Percentiles rank a stretch among this genome's conserved stretches.
Evolutionary conservation across 2,888 invertebrate species (phyloP).

Genomic region (Acheta domesticus): DNA sequence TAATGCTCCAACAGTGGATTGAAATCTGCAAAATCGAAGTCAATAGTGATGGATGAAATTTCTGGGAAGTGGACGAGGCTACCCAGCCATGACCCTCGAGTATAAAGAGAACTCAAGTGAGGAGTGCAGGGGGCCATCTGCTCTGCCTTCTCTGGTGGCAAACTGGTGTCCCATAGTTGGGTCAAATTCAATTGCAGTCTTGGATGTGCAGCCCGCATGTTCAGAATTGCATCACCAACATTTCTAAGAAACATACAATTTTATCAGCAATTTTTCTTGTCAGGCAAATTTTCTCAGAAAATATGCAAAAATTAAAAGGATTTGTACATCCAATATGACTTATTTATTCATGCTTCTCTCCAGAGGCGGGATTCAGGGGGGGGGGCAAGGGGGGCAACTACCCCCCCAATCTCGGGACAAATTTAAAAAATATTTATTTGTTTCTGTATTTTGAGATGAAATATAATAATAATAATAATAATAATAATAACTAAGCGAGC

Average conservation of each 20-base stretch:
- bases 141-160: slow-evolving; percentile 40
- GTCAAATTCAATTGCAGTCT: slow-evolving; percentile 39
- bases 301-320: no score
- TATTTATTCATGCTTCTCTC: no score
- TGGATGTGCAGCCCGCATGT: slow-evolving; percentile 37
- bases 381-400: no score
- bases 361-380: no score
- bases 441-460: no score
- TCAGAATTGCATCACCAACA: slow-evolving; percentile 43
- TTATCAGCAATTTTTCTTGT: background rate
- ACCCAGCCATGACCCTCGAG: slow-evolving; percentile 36
- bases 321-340: no score
- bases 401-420: no score
- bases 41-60: slow-evolving; percentile 40
- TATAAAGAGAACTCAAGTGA: slow-evolving; percentile 36
- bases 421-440: no score
- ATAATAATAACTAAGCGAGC: no score
- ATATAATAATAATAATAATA: no score
- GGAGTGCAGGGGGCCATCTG: slow-evolving; percentile 39
- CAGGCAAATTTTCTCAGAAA: no score
- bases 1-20: slow-evolving; percentile 38
- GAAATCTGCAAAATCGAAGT: slow-evolving; percentile 41
- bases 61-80: slow-evolving; percentile 35
- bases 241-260: slow-evolving; percentile 38
- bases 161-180: slow-evolving; percentile 42